phyloP scores from a whole-genome alignment of 1,140 invertebrate species.

The Meloidogyne exigua region DNA sequence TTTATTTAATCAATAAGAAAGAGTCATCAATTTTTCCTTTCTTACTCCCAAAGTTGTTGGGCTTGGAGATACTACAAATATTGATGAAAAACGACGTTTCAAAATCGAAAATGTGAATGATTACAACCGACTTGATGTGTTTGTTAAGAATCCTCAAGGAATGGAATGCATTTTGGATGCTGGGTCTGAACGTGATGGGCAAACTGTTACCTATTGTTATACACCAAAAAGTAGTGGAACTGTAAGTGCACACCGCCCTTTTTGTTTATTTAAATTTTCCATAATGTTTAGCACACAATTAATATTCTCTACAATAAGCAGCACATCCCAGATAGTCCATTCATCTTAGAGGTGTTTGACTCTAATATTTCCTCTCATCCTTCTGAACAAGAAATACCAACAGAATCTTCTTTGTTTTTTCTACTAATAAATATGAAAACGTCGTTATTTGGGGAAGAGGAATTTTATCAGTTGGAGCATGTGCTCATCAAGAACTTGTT shows the following conservation, averaged over 20 bases:
- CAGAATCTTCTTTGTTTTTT: background rate
- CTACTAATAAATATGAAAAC: background rate
- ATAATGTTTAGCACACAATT: conserved; percentile 74
- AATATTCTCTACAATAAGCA: conserved; percentile 84
- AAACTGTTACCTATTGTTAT: conserved; percentile 28
- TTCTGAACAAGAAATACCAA: background rate
- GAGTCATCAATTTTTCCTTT: too few relatives aligned
- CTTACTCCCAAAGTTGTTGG: conserved; percentile 49
- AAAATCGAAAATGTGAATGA: conserved; percentile 70
- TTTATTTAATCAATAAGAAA: too few relatives aligned
- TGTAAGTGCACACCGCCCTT: background rate
- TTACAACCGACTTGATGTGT: conserved; percentile 65
- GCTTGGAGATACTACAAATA: conserved; percentile 31
- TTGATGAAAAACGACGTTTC: conserved; percentile 71
- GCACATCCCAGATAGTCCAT: conserved; percentile 79
- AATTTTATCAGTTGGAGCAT: conserved; percentile 65
- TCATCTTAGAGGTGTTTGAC: conserved; percentile 69
- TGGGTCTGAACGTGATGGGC: conserved; percentile 28
- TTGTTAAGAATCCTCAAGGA: conserved; percentile 26
- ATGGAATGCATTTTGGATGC: conserved; percentile 26
- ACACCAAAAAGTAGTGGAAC: conserved; percentile 20
- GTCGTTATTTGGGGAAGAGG: background rate
- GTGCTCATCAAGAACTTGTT: conserved; percentile 73
- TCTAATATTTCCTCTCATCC: background rate
- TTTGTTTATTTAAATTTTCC: background rate